Conservation (phyloP, 2,888 invertebrate genomes). For the Phortica magna region DNA sequence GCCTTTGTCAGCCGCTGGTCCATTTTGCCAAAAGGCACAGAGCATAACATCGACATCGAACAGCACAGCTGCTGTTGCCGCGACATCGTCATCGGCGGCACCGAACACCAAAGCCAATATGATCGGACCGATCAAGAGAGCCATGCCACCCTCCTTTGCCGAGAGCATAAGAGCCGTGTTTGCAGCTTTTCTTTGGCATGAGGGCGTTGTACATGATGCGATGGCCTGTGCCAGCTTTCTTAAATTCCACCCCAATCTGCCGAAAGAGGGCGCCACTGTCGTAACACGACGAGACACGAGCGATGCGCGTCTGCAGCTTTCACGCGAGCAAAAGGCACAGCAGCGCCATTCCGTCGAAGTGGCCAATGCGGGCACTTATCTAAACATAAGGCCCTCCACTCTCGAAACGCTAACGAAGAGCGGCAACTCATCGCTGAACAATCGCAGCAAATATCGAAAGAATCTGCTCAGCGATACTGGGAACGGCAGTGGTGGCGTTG, state of each 20-base stretch:
- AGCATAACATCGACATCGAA: constrained; percentile 4
- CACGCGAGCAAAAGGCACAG: constrained; percentile 82
- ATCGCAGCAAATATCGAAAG: constrained; percentile 82
- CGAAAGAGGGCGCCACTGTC: constrained; percentile 88
- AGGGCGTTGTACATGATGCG: constrained; percentile 97
- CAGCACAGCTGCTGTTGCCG: background rate
- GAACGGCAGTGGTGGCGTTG: constrained; percentile 19
- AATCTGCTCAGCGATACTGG: constrained; percentile 58
- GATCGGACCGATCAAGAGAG: constrained; percentile 83
- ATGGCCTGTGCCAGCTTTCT: constrained; percentile 98
- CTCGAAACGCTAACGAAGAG: constrained; percentile 87
- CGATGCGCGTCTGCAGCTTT: constrained; percentile 70
- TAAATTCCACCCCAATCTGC: constrained; percentile 93
- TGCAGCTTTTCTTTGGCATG: constrained; percentile 98
- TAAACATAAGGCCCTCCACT: constrained; percentile 88
- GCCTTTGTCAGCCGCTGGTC: constrained; percentile 36
- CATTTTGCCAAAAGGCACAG: constrained; percentile 25
- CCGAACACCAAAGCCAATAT: constrained; percentile 45
- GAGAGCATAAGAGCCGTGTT: constrained; percentile 96
- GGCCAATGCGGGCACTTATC: constrained; percentile 84
- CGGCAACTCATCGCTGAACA: constrained; percentile 88
- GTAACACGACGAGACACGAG: constrained; percentile 82
- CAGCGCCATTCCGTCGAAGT: constrained; percentile 95
- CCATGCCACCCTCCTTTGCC: constrained; percentile 94
- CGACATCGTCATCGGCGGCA: background rate